Conservation (phyloP, 1,140 invertebrate genomes). For the Metaphire vulgaris region DNA sequence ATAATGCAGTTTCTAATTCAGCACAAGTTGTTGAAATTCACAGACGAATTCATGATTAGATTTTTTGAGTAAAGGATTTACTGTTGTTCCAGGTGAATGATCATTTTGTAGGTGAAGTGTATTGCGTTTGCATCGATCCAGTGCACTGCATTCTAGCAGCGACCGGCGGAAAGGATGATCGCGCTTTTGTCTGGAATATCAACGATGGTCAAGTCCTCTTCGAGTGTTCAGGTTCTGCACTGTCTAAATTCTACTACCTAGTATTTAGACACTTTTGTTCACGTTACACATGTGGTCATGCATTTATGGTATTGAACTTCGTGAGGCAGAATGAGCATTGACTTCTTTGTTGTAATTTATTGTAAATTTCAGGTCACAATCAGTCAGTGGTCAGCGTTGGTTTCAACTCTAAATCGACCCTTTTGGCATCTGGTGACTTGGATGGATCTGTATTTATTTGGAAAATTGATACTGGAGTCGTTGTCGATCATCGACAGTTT, state of each 20-base stretch:
- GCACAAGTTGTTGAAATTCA: no score
- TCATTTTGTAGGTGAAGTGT: background rate
- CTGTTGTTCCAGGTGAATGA: no score
- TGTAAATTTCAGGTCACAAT: background rate
- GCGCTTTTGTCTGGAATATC: background rate
- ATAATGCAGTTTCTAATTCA: no score
- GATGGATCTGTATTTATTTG: background rate
- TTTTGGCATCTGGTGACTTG: background rate
- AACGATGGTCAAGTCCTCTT: background rate
- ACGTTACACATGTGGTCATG: background rate
- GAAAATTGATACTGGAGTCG: background rate
- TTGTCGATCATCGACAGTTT: background rate
- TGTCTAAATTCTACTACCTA: background rate
- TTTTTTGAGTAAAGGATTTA: no score
- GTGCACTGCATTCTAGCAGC: background rate
- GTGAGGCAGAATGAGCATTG: no score
- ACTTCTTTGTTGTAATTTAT: background rate
- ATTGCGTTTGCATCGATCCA: background rate
- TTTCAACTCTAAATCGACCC: background rate
- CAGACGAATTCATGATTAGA: no score
- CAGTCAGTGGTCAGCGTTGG: background rate
- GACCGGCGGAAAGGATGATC: background rate
- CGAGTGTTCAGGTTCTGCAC: background rate
- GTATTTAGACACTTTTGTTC: background rate
- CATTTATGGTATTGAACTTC: no score